Percentiles rank a stretch among this genome's conserved stretches.
Conservation (phyloP, 2,113 vertebrate species). For the Chunga burmeisteri region DNA sequence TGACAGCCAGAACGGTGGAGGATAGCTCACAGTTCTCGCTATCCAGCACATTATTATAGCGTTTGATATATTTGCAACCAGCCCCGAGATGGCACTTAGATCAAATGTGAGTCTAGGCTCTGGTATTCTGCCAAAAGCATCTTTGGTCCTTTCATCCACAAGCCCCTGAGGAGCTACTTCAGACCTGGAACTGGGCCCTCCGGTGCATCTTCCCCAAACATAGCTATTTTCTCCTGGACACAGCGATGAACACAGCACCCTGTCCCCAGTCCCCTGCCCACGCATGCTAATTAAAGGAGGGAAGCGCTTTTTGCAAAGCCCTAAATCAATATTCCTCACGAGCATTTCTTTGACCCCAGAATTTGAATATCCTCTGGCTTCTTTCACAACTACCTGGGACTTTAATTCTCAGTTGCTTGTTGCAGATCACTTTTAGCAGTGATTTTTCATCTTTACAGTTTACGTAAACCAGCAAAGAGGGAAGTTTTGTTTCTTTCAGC, state of each 20-base stretch:
- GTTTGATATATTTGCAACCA: neutral
- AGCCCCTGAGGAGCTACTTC: neutral
- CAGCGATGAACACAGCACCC: rapidly evolving
- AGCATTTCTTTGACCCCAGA: neutral
- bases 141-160: neutral
- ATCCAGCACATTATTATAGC: rapidly evolving
- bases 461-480: neutral
- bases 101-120: neutral
- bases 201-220: rapidly evolving
- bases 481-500: neutral
- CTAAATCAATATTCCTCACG: neutral
- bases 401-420: neutral
- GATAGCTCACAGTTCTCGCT: neutral
- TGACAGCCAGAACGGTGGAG: neutral
- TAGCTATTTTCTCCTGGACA: rapidly evolving
- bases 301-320: neutral
- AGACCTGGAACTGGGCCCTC: neutral
- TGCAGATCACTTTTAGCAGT: neutral
- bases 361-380: neutral
- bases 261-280: rapidly evolving
- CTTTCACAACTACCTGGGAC: neutral
- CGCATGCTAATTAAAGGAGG: rapidly evolving
- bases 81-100: neutral
- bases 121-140: neutral
- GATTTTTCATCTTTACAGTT: neutral